Evolutionary conservation across 1,140 invertebrate species (phyloP).

Genomic region (Chironomus striatipennis): DNA sequence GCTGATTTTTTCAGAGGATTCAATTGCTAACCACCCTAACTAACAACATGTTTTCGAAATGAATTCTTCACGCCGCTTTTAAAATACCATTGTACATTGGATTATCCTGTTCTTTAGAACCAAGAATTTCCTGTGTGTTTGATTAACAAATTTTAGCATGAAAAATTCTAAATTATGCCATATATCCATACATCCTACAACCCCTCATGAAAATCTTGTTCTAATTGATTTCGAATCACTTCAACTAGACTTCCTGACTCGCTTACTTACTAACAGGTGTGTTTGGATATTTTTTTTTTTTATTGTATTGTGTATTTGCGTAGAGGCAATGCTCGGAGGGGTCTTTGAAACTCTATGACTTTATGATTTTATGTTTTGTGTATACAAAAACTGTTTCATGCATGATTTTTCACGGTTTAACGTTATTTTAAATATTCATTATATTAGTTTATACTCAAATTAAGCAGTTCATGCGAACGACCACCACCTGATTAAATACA

Average conservation of each 20-base stretch:
- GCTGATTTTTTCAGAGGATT: neutral
- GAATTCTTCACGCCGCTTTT: neutral
- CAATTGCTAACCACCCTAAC: neutral
- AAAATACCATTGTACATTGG: neutral
- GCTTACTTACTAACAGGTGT: neutral
- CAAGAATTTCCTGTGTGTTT: neutral
- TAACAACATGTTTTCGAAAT: neutral
- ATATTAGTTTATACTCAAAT: neutral
- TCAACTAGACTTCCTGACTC: slow-evolving; percentile 19
- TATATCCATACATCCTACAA: too few relatives aligned
- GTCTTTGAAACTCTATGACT: neutral
- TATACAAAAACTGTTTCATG: neutral
- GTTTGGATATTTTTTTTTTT: too few relatives aligned
- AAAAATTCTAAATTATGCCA: neutral
- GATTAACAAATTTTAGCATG: neutral
- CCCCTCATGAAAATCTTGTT: neutral
- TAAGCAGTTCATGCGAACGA: neutral
- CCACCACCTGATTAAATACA: slow-evolving; percentile 11
- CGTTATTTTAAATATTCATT: slow-evolving; percentile 6
- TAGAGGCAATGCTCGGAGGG: neutral
- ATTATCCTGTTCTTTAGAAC: neutral
- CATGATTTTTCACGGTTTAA: slow-evolving; percentile 4
- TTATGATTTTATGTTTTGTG: neutral
- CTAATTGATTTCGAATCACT: slow-evolving; percentile 22
- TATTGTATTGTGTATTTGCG: neutral